phyloP scores from a whole-genome alignment of 2,888 invertebrate species.

The Diarsia dahlii region DNA sequence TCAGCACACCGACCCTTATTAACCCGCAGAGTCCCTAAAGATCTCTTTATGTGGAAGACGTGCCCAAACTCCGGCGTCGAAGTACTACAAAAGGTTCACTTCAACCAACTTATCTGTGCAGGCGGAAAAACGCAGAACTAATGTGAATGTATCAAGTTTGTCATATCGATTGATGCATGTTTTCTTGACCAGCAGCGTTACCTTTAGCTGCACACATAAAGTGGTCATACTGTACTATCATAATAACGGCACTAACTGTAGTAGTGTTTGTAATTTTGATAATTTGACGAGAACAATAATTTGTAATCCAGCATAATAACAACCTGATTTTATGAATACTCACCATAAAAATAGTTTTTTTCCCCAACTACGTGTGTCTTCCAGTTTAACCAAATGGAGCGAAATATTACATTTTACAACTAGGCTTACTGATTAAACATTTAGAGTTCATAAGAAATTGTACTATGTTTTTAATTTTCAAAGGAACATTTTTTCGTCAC shows the following conservation, averaged over 20 bases:
- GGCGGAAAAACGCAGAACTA: background rate
- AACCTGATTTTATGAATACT: too few relatives aligned
- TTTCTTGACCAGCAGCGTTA: background rate
- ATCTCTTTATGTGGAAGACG: constrained; percentile 68
- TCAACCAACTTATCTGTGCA: background rate
- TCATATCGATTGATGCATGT: background rate
- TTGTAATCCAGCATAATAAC: too few relatives aligned
- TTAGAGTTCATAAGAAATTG: background rate
- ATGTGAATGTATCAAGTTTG: background rate
- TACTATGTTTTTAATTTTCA: constrained; percentile 3
- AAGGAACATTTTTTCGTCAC: constrained; percentile 7
- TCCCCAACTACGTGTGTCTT: too few relatives aligned
- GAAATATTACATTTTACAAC: too few relatives aligned
- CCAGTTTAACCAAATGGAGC: too few relatives aligned
- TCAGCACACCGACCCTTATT: constrained; percentile 62
- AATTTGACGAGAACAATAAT: too few relatives aligned
- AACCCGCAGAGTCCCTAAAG: constrained; percentile 56
- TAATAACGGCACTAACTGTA: too few relatives aligned
- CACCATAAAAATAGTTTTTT: too few relatives aligned
- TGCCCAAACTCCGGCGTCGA: constrained; percentile 57
- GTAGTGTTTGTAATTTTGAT: too few relatives aligned
- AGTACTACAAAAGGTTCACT: constrained; percentile 34
- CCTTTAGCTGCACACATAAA: background rate
- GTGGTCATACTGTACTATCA: too few relatives aligned
- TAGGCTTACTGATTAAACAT: too few relatives aligned